Conservation (phyloP, 1,140 invertebrate species). For the Oreohelix idahoensis region DNA sequence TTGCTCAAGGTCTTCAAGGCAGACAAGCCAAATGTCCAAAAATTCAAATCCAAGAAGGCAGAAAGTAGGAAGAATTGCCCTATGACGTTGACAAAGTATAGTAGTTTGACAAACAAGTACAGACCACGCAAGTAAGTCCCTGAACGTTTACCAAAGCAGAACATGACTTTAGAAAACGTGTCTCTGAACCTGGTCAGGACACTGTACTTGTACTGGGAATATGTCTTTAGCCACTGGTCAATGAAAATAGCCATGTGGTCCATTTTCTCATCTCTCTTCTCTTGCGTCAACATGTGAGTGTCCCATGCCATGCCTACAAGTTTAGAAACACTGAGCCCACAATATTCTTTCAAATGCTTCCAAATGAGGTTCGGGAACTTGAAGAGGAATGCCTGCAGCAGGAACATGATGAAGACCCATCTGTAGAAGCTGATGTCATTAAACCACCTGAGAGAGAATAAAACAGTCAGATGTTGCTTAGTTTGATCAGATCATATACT, state of each 20-base stretch:
- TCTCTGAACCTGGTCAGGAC: constrained; percentile 53
- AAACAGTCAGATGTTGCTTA: background rate
- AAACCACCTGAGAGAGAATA: constrained; percentile 28
- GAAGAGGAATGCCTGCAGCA: constrained; percentile 72
- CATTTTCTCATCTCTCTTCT: constrained; percentile 59
- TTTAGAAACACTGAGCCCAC: constrained; percentile 54
- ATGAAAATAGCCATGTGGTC: constrained; percentile 60
- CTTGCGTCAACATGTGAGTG: constrained; percentile 37
- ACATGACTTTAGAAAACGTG: constrained; percentile 56
- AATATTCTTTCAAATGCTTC: constrained; percentile 64
- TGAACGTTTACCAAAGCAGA: constrained; percentile 72
- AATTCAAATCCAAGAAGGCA: constrained; percentile 63
- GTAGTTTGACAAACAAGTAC: constrained; percentile 70
- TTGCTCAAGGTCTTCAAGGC: constrained; percentile 69
- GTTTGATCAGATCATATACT: no score
- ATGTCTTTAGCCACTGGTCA: constrained; percentile 53
- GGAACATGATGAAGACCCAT: constrained; percentile 74
- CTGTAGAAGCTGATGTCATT: constrained; percentile 66
- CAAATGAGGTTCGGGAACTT: constrained; percentile 70
- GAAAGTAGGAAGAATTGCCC: constrained; percentile 70
- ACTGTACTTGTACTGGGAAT: constrained; percentile 60
- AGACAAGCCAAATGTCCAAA: constrained; percentile 72
- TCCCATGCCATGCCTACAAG: constrained; percentile 43
- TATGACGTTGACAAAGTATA: constrained; percentile 64
- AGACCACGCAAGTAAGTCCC: constrained; percentile 74